phyloP scores from a whole-genome alignment of 1,140 invertebrate genomes.

The Lepidostoma basale region DNA sequence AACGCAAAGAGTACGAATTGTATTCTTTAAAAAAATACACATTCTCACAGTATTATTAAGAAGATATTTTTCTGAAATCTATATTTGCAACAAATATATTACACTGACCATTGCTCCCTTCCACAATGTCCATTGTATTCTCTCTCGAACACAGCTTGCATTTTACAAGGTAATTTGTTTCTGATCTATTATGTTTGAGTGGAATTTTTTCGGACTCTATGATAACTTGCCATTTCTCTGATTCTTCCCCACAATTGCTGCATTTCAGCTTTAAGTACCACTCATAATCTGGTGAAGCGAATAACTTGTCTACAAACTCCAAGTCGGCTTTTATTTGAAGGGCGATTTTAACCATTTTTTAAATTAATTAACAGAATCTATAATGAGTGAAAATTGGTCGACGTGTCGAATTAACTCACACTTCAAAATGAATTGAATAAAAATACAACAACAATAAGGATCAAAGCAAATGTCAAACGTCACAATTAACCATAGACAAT shows the following conservation, averaged over 20 bases:
- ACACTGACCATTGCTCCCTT: slow-evolving; percentile 67
- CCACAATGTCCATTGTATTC: slow-evolving; percentile 79
- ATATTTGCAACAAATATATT: not conserved
- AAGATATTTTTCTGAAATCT: not conserved
- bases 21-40: too few species aligned
- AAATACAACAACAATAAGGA: too few species aligned
- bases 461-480: too few species aligned
- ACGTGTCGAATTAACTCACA: too few species aligned
- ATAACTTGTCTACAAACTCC: slow-evolving; percentile 72
- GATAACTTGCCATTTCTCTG: slow-evolving; percentile 82
- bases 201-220: slow-evolving; percentile 70
- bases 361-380: not conserved
- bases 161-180: slow-evolving; percentile 81
- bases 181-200: slow-evolving; percentile 72
- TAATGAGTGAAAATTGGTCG: too few species aligned
- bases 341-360: slow-evolving; percentile 71
- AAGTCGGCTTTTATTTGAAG: slow-evolving; percentile 70
- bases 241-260: slow-evolving; percentile 78
- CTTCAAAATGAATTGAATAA: too few species aligned
- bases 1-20: too few species aligned
- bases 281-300: slow-evolving; percentile 67
- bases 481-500: too few species aligned
- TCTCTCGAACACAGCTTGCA: slow-evolving; percentile 89
- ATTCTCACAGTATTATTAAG: not conserved
- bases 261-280: slow-evolving; percentile 80